Evolutionary conservation across 35 echinoderm and acorn worm genomes (phyloP).

Genomic region (Acanthaster planci): DNA sequence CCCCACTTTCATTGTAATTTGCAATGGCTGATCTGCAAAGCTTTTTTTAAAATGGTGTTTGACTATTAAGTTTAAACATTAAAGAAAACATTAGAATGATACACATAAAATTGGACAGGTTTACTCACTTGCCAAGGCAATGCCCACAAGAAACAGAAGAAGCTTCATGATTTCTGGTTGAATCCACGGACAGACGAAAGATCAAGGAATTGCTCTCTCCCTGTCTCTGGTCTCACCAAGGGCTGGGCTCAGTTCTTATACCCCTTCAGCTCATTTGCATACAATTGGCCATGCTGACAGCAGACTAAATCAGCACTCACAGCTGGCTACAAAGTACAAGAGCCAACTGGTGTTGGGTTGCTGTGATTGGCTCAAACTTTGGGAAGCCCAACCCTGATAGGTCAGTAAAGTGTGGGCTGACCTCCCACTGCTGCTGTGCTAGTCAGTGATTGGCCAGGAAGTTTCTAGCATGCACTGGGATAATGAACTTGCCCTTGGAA

Average conservation of each 20-base stretch:
- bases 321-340: slow-evolving; percentile 2
- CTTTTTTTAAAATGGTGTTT: too few relatives aligned
- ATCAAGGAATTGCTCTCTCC: not conserved
- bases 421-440: not conserved
- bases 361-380: slow-evolving; percentile 6
- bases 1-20: too few relatives aligned
- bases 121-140: slow-evolving; percentile 45
- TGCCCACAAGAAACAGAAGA: not conserved
- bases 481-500: not conserved
- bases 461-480: slow-evolving; percentile 1
- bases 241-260: not conserved
- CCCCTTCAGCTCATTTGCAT: not conserved
- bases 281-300: not conserved
- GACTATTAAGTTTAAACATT: too few relatives aligned
- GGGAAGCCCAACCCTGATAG: not conserved
- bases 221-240: not conserved
- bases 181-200: not conserved
- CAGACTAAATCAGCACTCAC: not conserved
- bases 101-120: not conserved
- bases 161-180: slow-evolving; percentile 28
- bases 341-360: not conserved
- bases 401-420: not conserved
- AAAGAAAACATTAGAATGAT: too few relatives aligned
- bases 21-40: too few relatives aligned
- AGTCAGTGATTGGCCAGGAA: slow-evolving; percentile 5